phyloP scores from a whole-genome alignment of 2,888 invertebrate species.

The Ypsolopha scabrella region DNA sequence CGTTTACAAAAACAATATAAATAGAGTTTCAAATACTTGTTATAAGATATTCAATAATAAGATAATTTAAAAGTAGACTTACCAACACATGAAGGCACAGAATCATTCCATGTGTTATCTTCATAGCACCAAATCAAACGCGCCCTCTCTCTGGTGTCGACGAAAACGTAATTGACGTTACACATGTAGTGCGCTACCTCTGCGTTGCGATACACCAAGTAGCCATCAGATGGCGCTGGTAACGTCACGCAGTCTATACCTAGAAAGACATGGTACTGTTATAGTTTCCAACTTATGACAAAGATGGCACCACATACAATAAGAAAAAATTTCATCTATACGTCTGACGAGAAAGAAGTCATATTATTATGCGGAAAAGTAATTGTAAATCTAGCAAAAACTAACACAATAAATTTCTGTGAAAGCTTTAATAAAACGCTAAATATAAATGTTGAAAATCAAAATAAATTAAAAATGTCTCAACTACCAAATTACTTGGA shows the following conservation, averaged over 20 bases:
- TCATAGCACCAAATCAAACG: constrained; percentile 74
- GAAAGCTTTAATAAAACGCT: no score
- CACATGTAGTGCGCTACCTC: constrained; percentile 77
- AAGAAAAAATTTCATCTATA: no score
- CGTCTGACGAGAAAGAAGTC: no score
- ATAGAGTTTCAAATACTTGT: neutral
- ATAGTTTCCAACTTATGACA: neutral
- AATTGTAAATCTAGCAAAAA: no score
- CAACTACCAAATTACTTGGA: no score
- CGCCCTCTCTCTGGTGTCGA: constrained; percentile 73
- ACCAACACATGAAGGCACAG: constrained; percentile 74
- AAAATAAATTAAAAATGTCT: no score
- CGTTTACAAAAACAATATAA: neutral
- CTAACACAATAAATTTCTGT: no score
- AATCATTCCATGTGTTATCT: constrained; percentile 75
- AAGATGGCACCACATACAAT: constrained; percentile 18
- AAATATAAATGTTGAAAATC: no score
- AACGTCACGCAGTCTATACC: constrained; percentile 78
- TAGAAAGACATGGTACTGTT: constrained; percentile 22
- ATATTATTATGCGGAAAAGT: no score
- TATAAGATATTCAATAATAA: neutral
- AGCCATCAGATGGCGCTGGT: constrained; percentile 75
- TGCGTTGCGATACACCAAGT: constrained; percentile 74
- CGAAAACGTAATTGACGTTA: constrained; percentile 75
- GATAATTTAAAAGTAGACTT: constrained; percentile 32